Base-by-base conservation (phyloP, 2,797 vertebrate genomes). In the Chrosomus eos region DNA sequence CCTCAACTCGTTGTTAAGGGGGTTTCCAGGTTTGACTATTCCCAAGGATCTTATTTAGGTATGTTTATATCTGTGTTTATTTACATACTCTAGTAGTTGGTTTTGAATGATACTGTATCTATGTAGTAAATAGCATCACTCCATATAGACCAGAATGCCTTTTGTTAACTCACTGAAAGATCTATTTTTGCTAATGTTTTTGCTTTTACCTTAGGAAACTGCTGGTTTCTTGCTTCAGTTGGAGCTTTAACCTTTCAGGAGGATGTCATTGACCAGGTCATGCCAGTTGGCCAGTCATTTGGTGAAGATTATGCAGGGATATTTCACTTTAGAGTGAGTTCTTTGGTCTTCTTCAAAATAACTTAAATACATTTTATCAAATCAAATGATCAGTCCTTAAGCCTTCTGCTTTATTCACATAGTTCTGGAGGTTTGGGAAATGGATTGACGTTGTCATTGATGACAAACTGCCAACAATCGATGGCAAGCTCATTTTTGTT, bases 371-470 rank as follows among this genome's bases (percentile, higher is more conserved):
- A 11, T 33, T 19, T 9, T 55, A 23, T 28, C 1, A 28, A 16
- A 45, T 51, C 5, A 62, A 60, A 78, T 45, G 6, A 45, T 45
- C 38, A 14, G 1, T 21, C 58, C 10, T 21, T 64, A 31, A 45
- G 2, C 4, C 7, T 68, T 75, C 16, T 64, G 7, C 40, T 48
- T 75, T 11, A 40, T 67, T 55, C 3, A 38, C 84, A 68, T 72
- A 96, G 95, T 96, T 96, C 88, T 95, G 94, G 94, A 92, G 92
- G 75, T 94, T 95, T 89, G 94, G 94, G 28, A 88, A 3, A 8
- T 96, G 95, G 95, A 85, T 94, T 36, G 94, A 96, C 36, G 93
- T 96, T 0, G 74, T 95, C 53, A 91, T 96, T 64, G 95, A 96
- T 68, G 95, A 96, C 88, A 94, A 95, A 81, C 90, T 96, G 31